A percentile compares a stretch with the other conserved stretches of the same genome.
These are phyloP conservation scores for Gila orcuttii DNA, from an alignment of 2,113 vertebrate genomes.

Conservation along the genomic window DNA sequence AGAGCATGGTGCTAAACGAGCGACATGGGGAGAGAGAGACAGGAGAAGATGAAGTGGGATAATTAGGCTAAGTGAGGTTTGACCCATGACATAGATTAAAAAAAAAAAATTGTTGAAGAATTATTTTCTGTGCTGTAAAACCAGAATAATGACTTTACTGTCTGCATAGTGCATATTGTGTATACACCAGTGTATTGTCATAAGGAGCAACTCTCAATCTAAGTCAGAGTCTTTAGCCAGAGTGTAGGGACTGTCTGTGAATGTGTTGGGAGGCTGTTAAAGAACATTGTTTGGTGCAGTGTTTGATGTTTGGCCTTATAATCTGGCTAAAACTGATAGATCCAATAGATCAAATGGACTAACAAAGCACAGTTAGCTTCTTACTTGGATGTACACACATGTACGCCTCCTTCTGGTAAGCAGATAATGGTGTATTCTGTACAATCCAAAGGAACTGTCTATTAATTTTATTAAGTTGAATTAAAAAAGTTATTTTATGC, in stretches of 20 bases:
- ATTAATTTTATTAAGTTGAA: neutral
- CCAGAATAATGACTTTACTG: neutral
- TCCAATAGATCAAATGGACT: constrained; percentile 9
- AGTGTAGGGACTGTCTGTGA: neutral
- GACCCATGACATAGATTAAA: neutral
- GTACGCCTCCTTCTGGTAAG: neutral
- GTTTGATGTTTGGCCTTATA: constrained; percentile 25
- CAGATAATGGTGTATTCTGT: neutral
- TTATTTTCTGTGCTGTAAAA: neutral
- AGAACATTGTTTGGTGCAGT: constrained; percentile 14
- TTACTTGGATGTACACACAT: too few species aligned
- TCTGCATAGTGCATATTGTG: neutral
- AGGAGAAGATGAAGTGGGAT: neutral
- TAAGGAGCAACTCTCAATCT: too few species aligned
- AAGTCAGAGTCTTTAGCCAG: neutral
- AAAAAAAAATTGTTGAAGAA: neutral
- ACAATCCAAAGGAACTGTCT: neutral
- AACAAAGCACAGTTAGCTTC: neutral
- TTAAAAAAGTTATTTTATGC: neutral
- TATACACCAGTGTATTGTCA: neutral
- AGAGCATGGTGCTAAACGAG: neutral
- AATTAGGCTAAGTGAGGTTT: constrained; percentile 12
- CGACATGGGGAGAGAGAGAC: constrained; percentile 3
- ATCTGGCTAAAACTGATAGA: constrained; percentile 11
- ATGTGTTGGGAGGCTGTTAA: neutral